Evolutionary conservation across 2,888 invertebrate genomes (phyloP), one percentile per base, ranked within the genome.

Genomic region (Zaprionus obscuricornis): DNA sequence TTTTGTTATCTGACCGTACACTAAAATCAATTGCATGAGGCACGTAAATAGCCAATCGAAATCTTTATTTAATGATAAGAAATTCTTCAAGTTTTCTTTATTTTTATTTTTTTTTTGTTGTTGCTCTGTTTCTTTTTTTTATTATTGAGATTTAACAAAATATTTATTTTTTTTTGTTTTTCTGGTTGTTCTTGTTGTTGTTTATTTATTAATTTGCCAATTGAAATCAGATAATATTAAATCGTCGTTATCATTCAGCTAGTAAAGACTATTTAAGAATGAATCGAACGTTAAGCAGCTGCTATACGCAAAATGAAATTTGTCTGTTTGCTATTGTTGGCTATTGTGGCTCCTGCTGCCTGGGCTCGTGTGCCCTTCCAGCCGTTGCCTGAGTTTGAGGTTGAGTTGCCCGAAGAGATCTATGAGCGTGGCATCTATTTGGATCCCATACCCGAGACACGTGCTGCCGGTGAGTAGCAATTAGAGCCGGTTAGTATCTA

Each of bases 221-320:
- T 50, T 24, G 46, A 8, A 10, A 37, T 33, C 26, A 37, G 69
- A 68, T 68, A 59, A 43, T 58, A 24, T 4, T 29, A 22, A 37
- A 27, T 14, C 7, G 3, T 13, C 14, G 18, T 31, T 40, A 5
- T n/a, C 50, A 40, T 42, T 31, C 43, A 37, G 36, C 36, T 54
- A 42, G 18, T 18, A 10, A 8, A 20, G 40, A 36, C 85, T 78
- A 78, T 78, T 74, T 85, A 78, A 78, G 52, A 37, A 52, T 63
- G 42, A 40, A 27, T 10, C 50, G 13, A 6, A 11, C 10, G n/a
- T 16, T 47, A 20, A 37, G 4, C 3, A 17, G 33, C 10, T 7
- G 55, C 43, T 50, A 63, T 58, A 64, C 57, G 49, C 43, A 56
- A 70, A 74, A 88, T 88, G 87, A 85, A 81, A 77, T 69, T 47